A percentile compares a stretch with the other conserved stretches of the same genome.
phyloP scores from a whole-genome alignment of 2,888 invertebrate genomes.

The Zootermopsis nevadensis region DNA sequence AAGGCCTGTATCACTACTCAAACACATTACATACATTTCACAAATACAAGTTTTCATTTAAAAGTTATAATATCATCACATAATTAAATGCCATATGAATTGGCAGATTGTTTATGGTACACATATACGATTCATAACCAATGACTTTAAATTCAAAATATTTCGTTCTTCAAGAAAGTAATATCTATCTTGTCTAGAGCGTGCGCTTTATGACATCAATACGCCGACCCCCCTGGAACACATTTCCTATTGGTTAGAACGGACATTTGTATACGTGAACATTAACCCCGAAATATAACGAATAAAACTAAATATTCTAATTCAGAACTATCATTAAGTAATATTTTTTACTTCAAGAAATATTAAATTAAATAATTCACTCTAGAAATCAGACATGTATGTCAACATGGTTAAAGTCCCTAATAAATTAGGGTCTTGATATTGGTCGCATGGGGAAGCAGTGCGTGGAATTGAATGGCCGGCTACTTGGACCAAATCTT shows the following conservation, averaged over 20 bases:
- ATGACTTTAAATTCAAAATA: neutral
- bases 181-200: conserved; percentile 49
- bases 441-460: neutral
- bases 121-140: neutral
- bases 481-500: neutral
- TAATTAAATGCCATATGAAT: conserved; percentile 3
- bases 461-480: neutral
- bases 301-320: neutral
- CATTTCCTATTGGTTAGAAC: conserved; percentile 48
- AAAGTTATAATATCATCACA: neutral
- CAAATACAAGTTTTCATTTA: neutral
- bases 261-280: conserved; percentile 32
- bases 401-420: neutral
- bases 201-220: conserved; percentile 52
- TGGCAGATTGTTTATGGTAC: neutral
- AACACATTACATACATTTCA: conserved; percentile 43
- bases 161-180: conserved; percentile 45
- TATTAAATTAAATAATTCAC: neutral
- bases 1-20: conserved; percentile 49
- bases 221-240: conserved; percentile 47
- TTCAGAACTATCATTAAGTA: neutral
- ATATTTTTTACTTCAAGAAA: neutral
- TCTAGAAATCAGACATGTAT: neutral
- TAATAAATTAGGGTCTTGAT: no score
- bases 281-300: neutral